Conservation (phyloP, 1,140 invertebrate genomes). For the Zaprionus vittiger region DNA sequence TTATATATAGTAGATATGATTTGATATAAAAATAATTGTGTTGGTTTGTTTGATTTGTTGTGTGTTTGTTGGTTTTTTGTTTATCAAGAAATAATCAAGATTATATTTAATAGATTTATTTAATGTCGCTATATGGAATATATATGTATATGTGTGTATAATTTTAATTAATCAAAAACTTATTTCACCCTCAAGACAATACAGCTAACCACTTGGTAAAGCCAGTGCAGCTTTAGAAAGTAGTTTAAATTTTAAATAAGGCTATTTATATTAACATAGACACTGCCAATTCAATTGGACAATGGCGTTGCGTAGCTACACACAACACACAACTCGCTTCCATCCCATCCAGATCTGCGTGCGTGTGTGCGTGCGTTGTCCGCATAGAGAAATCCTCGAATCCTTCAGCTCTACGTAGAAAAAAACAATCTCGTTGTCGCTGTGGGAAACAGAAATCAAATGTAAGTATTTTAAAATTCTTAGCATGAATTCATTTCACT, state of each 20-base stretch:
- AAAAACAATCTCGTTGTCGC: conserved; percentile 6
- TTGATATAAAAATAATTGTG: conserved; percentile 57
- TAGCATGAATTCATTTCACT: neutral
- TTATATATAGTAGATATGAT: conserved; percentile 47
- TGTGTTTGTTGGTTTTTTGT: conserved; percentile 8
- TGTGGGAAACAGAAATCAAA: neutral
- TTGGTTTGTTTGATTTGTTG: conserved; percentile 10
- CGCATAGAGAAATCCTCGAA: conserved; percentile 16
- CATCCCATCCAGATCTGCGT: conserved; percentile 43
- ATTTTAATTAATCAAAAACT: conserved; percentile 51
- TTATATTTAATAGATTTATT: conserved; percentile 34
- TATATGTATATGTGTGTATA: conserved; percentile 59
- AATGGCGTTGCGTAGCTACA: conserved; percentile 44
- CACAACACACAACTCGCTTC: conserved; percentile 47
- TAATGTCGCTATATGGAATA: conserved; percentile 50
- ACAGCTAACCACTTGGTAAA: conserved; percentile 55
- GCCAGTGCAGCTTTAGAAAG: conserved; percentile 59
- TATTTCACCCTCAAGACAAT: conserved; percentile 66
- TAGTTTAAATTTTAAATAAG: conserved; percentile 59
- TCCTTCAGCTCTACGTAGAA: conserved; percentile 4
- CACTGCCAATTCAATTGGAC: conserved; percentile 76
- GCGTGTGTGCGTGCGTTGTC: conserved; percentile 28
- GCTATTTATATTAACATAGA: conserved; percentile 56
- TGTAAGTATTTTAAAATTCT: neutral
- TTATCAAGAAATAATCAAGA: conserved; percentile 27